Percentiles rank a stretch among this genome's conserved stretches.
phyloP scores from a whole-genome alignment of 2,113 vertebrate genomes.

The Anhinga rufa region DNA sequence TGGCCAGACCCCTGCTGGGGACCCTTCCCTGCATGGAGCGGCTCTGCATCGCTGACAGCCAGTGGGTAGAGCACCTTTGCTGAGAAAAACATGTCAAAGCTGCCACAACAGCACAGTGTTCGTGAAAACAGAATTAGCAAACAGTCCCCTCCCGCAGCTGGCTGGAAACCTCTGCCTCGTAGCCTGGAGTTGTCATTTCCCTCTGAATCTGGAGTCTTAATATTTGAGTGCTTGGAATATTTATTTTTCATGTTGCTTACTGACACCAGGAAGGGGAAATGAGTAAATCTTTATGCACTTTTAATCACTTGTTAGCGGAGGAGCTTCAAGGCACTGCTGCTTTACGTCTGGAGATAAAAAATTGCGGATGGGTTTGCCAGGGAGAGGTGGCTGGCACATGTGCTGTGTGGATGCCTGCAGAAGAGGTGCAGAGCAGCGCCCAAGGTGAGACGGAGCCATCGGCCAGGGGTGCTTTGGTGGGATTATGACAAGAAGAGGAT shows the following conservation, averaged over 20 bases:
- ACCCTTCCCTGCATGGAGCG: accelerated
- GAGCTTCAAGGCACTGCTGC: slow-evolving; percentile 40
- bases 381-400: not conserved
- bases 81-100: accelerated
- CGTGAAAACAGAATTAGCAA: not conserved
- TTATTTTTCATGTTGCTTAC: slow-evolving; percentile 43
- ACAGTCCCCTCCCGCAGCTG: not conserved
- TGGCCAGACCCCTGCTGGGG: not conserved
- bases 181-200: not conserved
- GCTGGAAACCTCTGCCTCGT: not conserved
- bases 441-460: accelerated
- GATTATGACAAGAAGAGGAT: not conserved
- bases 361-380: not conserved
- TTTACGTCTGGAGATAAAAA: not conserved
- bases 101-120: accelerated
- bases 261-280: slow-evolving; percentile 19
- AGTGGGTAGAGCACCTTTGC: not conserved
- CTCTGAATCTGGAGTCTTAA: not conserved
- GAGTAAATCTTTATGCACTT: slow-evolving; percentile 50
- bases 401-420: not conserved
- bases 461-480: not conserved
- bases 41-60: accelerated
- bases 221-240: not conserved
- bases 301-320: slow-evolving; percentile 33
- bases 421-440: not conserved